phyloP scores from a whole-genome alignment of 2,113 vertebrate genomes.

The Brachirus orientalis region DNA sequence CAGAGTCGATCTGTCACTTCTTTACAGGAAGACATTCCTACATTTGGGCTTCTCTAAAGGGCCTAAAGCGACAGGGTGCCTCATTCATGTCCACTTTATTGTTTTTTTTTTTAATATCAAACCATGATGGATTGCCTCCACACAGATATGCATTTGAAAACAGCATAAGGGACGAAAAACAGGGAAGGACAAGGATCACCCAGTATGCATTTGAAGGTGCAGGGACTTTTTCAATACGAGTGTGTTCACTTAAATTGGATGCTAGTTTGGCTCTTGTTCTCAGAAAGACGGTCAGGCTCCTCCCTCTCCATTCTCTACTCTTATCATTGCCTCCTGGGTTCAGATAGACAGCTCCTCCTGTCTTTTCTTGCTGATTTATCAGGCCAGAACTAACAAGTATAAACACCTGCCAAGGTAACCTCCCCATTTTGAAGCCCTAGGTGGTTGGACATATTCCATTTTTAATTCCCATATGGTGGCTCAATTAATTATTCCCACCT shows the following conservation, averaged over 20 bases:
- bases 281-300: constrained; percentile 42
- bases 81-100: constrained; percentile 75
- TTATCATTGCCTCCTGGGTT: constrained; percentile 63
- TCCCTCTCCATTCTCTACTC: constrained; percentile 48
- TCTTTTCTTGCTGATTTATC: constrained; percentile 70
- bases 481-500: constrained; percentile 58
- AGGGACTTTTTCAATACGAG: constrained; percentile 18
- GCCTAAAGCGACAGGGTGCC: constrained; percentile 65
- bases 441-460: constrained; percentile 64
- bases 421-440: constrained; percentile 50
- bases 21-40: constrained; percentile 56
- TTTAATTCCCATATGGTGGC: constrained; percentile 53
- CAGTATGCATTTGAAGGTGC: constrained; percentile 39
- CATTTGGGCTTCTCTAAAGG: constrained; percentile 59
- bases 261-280: constrained; percentile 41
- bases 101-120: constrained; percentile 76
- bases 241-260: constrained; percentile 38
- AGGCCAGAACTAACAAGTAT: constrained; percentile 70
- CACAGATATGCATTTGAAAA: constrained; percentile 59
- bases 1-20: constrained; percentile 75
- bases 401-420: constrained; percentile 72
- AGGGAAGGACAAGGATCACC: constrained; percentile 28
- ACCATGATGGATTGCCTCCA: constrained; percentile 75
- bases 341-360: constrained; percentile 63
- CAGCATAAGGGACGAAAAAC: constrained; percentile 35